Conservation (phyloP, 1,140 invertebrate species). For the Bombus haemorrhoidalis region DNA sequence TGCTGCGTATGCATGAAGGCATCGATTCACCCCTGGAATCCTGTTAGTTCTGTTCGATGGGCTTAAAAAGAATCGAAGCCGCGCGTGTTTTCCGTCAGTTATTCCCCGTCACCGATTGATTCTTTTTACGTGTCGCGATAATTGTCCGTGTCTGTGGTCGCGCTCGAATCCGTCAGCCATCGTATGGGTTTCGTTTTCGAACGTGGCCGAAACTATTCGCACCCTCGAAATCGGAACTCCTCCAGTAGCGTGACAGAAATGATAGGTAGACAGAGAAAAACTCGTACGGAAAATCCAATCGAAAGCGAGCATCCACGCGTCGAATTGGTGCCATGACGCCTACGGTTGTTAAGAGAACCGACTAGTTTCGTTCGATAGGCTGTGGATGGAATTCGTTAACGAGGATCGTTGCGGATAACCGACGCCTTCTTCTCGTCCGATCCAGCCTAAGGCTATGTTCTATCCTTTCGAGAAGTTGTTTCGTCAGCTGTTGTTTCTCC, state of each 20-base stretch:
- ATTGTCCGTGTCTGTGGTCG: constrained; percentile 3
- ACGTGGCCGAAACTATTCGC: not conserved
- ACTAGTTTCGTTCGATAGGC: not conserved
- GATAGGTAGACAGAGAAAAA: not conserved
- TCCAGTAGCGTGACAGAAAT: not conserved
- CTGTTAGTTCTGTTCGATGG: not conserved
- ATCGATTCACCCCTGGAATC: not conserved
- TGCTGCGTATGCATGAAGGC: too few relatives aligned
- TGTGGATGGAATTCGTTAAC: constrained; percentile 29
- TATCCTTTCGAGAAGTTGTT: not conserved
- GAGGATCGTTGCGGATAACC: constrained; percentile 38
- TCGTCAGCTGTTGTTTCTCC: constrained; percentile 4
- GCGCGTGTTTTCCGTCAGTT: not conserved
- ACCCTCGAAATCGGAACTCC: not conserved
- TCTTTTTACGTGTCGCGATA: constrained; percentile 8
- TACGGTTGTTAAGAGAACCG: constrained; percentile 15
- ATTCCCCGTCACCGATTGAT: not conserved
- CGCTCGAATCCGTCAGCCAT: not conserved
- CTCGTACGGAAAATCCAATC: constrained; percentile 12
- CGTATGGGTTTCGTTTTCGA: constrained; percentile 2
- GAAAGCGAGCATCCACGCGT: not conserved
- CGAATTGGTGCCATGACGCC: not conserved
- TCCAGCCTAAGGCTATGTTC: not conserved
- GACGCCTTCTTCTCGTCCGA: not conserved
- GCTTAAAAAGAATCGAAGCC: not conserved